Evolutionary conservation across 2,113 vertebrate species (phyloP), one percentile per base, ranked within the genome.

Genomic region (Micromys minutus): DNA sequence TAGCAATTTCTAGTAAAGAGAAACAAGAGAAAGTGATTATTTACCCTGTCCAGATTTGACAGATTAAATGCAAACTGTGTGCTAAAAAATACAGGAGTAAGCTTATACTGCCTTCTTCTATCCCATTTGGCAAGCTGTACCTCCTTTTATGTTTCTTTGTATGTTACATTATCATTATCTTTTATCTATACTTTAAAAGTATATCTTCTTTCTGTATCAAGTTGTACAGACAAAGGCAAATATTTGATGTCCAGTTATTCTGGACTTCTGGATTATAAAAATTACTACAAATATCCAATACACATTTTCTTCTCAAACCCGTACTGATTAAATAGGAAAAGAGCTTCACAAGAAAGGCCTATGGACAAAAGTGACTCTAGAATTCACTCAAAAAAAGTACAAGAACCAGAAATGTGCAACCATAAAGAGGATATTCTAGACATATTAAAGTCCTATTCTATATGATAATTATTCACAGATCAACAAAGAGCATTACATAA

Each of bases 11-110:
- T 55, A 91, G 29, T 5, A 6, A 5, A 5, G 7, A 86, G 16
- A 90, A 55, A 5, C 65, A 86, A 29, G 63, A 42, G 1, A 72
- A 86, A 29, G 50, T 67, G 50, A 50, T 72, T 57, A 17, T 52
- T 87, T 91, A 81, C 80, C 15, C 36, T 93, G 72, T 87, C 59
- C 84, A 87, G 69, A 90, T 95, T 61, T 94, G 22, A 31, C 4
- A 76, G 24, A 3, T 17, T 69, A 63, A 29, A 89, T 47, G n/a
- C 11, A 87, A 88, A 76, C 24, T 4, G 3, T n/a, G 2, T 65
- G 80, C 84, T 57, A 89, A 45, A 65, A 65, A 29, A 69, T 36
- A 34, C 5, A 93, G 42, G 7, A 15, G 21, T 72, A 50, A 7
- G 11, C 76, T 10, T 69, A 2, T n/a, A 36, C 36, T 71, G 1